Evolutionary conservation across 2,888 invertebrate genomes (phyloP), one percentile per base, ranked within the genome.

Genomic region (Luperina nickerlii): DNA sequence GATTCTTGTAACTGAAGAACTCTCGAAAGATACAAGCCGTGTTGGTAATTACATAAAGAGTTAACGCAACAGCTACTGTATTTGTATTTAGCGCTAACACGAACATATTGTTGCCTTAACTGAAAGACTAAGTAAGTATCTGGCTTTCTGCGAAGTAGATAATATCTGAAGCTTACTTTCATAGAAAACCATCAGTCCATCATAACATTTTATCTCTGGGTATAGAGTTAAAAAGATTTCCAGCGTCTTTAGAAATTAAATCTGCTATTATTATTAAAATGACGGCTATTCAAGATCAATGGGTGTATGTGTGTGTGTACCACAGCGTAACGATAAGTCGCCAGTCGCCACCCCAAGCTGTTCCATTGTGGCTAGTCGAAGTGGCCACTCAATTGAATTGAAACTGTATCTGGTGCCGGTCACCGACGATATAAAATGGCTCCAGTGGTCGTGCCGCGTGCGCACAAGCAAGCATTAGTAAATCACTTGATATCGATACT

Each of bases 401-500:
- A 88, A 88, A 89, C 90, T 89, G 66, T 90, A 90, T 89, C 88
- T 90, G 83, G 90, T 89, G 89, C 85, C 90, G 89, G 90, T 90
- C 90, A 88, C 87, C 84, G 88, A 88, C 87, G 86, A 90, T 90
- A 90, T 90, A 89, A 89, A 88, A 90, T 82, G 77, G 60, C 72
- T 81, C 76, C 79, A 84, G 82, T 82, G 85, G 82, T 86, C 87
- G 79, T 78, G 86, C 70, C 68, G 74, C 80, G 87, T 82, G 88
- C 87, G 88, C 87, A 86, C 77, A 85, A 85, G 87, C 90, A 91
- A 91, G 91, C 90, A 90, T 88, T 87, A 89, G 89, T 93, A 92
- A 92, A 92, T 93, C 91, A 92, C 89, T 74, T 83, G 90, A 90
- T 91, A 92, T 90, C 91, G 91, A 91, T 90, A 91, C 90, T 87